Base-by-base conservation (phyloP, 1,140 invertebrate genomes). In the Brachionus sp. region DNA sequence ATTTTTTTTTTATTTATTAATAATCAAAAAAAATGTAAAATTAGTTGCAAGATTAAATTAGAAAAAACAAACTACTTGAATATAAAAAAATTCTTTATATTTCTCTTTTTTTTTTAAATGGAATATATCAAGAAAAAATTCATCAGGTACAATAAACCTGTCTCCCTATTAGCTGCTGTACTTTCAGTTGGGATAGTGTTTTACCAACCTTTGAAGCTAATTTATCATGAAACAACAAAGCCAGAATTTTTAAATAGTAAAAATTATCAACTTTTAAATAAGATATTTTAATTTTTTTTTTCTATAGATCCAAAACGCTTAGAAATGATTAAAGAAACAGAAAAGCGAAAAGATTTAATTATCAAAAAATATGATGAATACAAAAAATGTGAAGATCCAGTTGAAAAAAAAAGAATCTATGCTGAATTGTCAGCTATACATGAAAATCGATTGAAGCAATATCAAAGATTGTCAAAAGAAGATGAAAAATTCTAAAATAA, bases 401-500 rank as follows among this genome's bases (percentile, higher is more conserved):
- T 25, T 12, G 70, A 75, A 46, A 75, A 46, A 33, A 75, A 75
- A 23, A 29, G 42, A 75, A 44, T 75, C 16, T 75, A 75, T 29
- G 42, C 37, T 2, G 70, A 75, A 46, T 46, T 75, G 42, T 75
- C 70, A 12, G 12, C n/a, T 25, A 75, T 75, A 25, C 70, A 75
- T 44, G 70, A 75, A 29, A 75, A 46, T 46, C 70, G 70, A 29
- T 25, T 75, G 13, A 75, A 35, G 12, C 70, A 75, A 46, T 75
- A 25, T 75, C 70, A 75, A 29, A 23, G 23, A 46, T 7, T 23
- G 10, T 13, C 37, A 13, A 25, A 19, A 6, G 23, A 46, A 9
- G 12, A 25, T 33, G 35, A 68, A n/a, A 25, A 37, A n/a, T 5
- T 57, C 19, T 57, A 19, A 70, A 70, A 35, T 64, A 25, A 70